Evolutionary conservation across 2,113 vertebrate species (phyloP), one percentile per base, ranked within the genome.

Genomic region (Otolemur garnettii): DNA sequence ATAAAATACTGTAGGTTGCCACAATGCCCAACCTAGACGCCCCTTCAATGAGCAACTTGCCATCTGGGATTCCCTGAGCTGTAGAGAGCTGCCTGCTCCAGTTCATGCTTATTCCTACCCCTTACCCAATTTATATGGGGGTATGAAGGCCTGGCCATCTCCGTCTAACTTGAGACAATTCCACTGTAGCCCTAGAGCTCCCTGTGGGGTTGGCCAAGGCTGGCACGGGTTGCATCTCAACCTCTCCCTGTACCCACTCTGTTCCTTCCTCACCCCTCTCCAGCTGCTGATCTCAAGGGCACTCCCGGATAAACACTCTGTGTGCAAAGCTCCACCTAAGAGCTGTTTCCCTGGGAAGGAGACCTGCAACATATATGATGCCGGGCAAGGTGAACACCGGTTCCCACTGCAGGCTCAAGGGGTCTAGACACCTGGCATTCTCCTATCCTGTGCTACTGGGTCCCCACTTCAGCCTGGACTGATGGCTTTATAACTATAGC

Each of bases 1-100:
- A 55, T 57, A 42, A 1, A n/a, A n/a, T 3, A 71, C 0, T 15
- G 1, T 18, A 28, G 50, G 35, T 50, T 19, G 59, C 15, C 14
- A 5, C 64, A 75, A 69, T 10, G 9, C n/a, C 38, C 93, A 55
- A 7, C 5, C 28, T 21, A 38, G 24, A 60, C 68, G 78, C 45
- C 57, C 42, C 74, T 69, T 72, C 72, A 26, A 33, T 26, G 62
- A 87, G 93, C 1, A 17, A 38, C 0, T 45, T 64, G 8, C 8
- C 21, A 17, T 2, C 19, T 19, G 26, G 33, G 17, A 35, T 2
- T 42, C 19, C 22, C 53, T 30, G n/a, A 66, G 42, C 17, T 19
- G 0, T 19, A 93, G 19, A 79, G 1, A 12, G 24, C 53, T 0
- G 24, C 33, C 35, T 84, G n/a, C 24, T 68, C 30, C 35, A 75